A percentile compares a stretch with the other conserved stretches of the same genome.
Evolutionary conservation across 2,797 vertebrate genomes (phyloP).

Genomic region (Anabas testudineus): DNA sequence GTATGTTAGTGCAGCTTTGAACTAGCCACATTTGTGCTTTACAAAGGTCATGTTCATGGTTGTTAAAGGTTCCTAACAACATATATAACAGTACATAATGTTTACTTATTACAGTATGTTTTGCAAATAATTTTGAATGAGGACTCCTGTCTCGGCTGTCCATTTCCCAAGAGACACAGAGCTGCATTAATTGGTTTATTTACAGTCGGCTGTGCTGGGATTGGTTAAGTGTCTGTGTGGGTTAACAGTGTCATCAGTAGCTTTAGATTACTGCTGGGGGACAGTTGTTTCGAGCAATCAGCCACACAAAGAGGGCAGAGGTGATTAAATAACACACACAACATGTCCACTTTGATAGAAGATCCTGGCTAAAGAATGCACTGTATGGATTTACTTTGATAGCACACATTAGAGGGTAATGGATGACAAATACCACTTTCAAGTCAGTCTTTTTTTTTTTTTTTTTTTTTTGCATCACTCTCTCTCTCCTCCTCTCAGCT

Average conservation of each 20-base stretch:
- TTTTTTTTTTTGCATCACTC: not conserved
- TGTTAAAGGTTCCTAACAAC: too few relatives aligned
- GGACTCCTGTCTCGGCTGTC: slow-evolving; percentile 39
- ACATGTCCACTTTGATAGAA: slow-evolving; percentile 38
- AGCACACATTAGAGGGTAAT: not conserved
- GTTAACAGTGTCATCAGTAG: slow-evolving; percentile 42
- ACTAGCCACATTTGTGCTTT: too few relatives aligned
- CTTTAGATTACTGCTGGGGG: slow-evolving; percentile 25
- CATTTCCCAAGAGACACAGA: slow-evolving; percentile 53
- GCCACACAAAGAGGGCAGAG: slow-evolving; percentile 4
- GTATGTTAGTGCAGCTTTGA: too few relatives aligned
- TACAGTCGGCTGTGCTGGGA: slow-evolving; percentile 31
- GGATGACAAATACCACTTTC: slow-evolving; percentile 1
- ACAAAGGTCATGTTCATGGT: too few relatives aligned
- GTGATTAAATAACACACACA: slow-evolving; percentile 28
- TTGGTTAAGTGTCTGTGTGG: slow-evolving; percentile 24
- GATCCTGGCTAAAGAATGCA: slow-evolving; percentile 15
- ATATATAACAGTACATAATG: too few relatives aligned
- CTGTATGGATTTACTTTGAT: not conserved
- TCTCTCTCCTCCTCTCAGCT: not conserved
- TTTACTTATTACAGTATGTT: too few relatives aligned
- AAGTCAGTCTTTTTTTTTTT: not conserved
- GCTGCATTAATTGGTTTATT: slow-evolving; percentile 68
- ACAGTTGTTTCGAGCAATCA: slow-evolving; percentile 35
- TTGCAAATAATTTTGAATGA: too few relatives aligned